phyloP scores from a whole-genome alignment of 2,797 vertebrate species.

The Leptatherina wallacei region DNA sequence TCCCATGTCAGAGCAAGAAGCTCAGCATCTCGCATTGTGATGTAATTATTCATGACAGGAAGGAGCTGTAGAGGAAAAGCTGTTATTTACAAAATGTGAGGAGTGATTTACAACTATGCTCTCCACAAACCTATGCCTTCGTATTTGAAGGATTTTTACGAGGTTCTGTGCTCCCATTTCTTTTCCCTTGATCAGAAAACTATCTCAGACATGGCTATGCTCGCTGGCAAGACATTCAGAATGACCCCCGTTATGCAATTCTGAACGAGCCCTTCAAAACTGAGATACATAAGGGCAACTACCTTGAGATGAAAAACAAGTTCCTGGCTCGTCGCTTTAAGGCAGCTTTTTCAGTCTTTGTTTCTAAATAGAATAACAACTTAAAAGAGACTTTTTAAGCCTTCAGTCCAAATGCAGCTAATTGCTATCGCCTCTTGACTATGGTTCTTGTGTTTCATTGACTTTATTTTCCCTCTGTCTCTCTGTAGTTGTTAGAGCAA shows the following conservation, averaged over 20 bases:
- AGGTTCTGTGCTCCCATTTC: slow-evolving; percentile 9
- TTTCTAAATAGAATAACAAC: slow-evolving; percentile 10
- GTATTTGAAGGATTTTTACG: slow-evolving; percentile 26
- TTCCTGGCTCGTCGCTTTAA: slow-evolving; percentile 97
- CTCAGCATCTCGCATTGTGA: slow-evolving; percentile 45
- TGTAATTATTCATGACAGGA: slow-evolving; percentile 37
- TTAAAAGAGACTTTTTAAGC: slow-evolving; percentile 36
- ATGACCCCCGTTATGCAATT: slow-evolving; percentile 92
- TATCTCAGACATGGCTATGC: slow-evolving; percentile 92
- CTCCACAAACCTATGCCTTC: slow-evolving; percentile 1
- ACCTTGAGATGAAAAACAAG: slow-evolving; percentile 99
- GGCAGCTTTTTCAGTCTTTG: slow-evolving; percentile 68
- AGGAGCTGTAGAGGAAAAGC: slow-evolving; percentile 17
- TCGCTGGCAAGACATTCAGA: slow-evolving; percentile 99
- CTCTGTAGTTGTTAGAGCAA: slow-evolving; percentile 92
- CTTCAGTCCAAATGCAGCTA: slow-evolving; percentile 23
- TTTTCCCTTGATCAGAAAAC: slow-evolving; percentile 80
- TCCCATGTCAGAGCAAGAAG: slow-evolving; percentile 15
- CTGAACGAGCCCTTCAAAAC: slow-evolving; percentile 98
- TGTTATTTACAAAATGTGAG: slow-evolving; percentile 40
- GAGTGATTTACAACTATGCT: slow-evolving; percentile 11
- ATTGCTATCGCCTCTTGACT: neutral
- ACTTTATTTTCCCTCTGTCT: neutral
- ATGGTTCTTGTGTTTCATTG: neutral
- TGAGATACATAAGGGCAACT: slow-evolving; percentile 97